Percentiles rank a stretch among this genome's conserved stretches.
Conservation (phyloP, 1,140 invertebrate species). For the Heliconius congener region DNA sequence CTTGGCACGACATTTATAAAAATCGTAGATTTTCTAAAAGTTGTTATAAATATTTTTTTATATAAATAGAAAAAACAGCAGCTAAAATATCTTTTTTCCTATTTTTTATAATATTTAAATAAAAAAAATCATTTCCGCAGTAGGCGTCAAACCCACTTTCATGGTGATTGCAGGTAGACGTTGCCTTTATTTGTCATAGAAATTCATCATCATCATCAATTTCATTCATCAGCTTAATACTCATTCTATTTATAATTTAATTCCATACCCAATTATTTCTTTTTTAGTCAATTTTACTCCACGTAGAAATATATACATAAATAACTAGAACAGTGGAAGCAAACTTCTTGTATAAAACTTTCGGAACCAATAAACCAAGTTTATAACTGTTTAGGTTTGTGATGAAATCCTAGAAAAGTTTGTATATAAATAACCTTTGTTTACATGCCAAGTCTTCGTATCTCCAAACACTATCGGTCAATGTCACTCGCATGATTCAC, state of each 20-base stretch:
- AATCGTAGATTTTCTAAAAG: not conserved
- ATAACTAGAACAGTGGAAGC: not conserved
- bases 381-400: conserved; percentile 13
- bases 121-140: too few relatives aligned
- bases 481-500: conserved; percentile 34
- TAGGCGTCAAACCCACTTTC: too few relatives aligned
- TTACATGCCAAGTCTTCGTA: conserved; percentile 36
- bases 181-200: too few relatives aligned
- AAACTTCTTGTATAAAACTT: not conserved
- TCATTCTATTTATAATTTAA: too few relatives aligned
- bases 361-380: not conserved
- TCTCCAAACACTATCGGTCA: conserved; percentile 40
- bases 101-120: not conserved
- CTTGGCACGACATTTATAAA: not conserved
- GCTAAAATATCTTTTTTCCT: not conserved
- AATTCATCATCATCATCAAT: too few relatives aligned
- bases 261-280: not conserved
- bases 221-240: too few relatives aligned
- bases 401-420: conserved; percentile 29
- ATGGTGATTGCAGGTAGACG: too few relatives aligned
- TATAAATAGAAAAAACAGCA: not conserved
- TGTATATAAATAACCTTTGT: conserved; percentile 40
- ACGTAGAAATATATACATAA: not conserved
- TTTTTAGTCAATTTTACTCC: not conserved
- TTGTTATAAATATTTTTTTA: not conserved